Evolutionary conservation across 2,797 vertebrate genomes (phyloP), one percentile per base, ranked within the genome.

Genomic region (Sylvia borin): DNA sequence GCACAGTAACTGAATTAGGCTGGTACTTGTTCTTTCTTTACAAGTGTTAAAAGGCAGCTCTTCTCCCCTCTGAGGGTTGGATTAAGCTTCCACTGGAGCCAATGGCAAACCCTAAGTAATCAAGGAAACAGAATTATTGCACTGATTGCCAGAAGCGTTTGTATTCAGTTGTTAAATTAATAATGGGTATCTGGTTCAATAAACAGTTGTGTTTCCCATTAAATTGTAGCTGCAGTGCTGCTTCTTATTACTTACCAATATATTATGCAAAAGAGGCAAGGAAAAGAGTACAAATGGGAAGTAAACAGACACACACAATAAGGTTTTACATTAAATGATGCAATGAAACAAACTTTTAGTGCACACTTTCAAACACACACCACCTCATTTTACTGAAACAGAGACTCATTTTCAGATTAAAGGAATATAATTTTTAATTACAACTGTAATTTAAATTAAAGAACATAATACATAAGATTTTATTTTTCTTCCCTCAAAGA

Each of bases 171-270:
- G 92, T 95, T 97, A 96, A 97, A 97, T 96, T 97, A 96, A 95
- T 96, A 96, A 97, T 96, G 83, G 95, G 67, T 90, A 96, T 90
- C 94, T 92, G 92, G 95, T 97, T 97, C 95, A 96, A 96, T 94
- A 96, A 96, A 95, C 96, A 96, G 76, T 96, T 91, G 76, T 84
- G 70, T 93, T 96, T 96, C 81, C 78, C 91, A 93, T 93, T 93
- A 92, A 88, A 83, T 27, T 93, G 58, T 92, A 94, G 91, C 82
- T 86, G 58, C 43, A 34, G 82, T 57, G 64, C 62, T 95, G 88
- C 67, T 93, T 86, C 91, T 88, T 95, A 86, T 90, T 95, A 86
- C 79, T 92, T 94, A 86, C 71, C 85, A 92, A 92, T 96, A 79
- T 94, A 94, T 91, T 95, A 96, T 95, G 94, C 87, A 94, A 90